Percentiles rank a stretch among this genome's conserved stretches.
Evolutionary conservation across 2,888 invertebrate genomes (phyloP).

Genomic region (Aphrophora alni): DNA sequence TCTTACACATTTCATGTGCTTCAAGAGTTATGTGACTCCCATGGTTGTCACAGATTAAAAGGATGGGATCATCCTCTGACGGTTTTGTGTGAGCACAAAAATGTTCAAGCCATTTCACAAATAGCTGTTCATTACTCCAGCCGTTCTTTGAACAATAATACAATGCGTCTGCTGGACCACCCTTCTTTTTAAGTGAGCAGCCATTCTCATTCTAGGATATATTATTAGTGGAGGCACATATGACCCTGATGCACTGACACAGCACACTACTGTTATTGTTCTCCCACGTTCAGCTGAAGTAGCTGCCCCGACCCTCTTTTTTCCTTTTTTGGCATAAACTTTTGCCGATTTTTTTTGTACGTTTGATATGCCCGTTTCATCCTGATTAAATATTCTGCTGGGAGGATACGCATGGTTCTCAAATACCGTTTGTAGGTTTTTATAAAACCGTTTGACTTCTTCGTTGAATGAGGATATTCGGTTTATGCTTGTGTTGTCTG

Average conservation of each 20-base stretch:
- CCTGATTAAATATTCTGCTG: conserved; percentile 43
- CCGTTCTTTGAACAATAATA: conserved; percentile 31
- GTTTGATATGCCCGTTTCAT: conserved; percentile 46
- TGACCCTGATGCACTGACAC: conserved; percentile 55
- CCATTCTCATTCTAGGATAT: conserved; percentile 57
- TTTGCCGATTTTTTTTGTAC: not conserved
- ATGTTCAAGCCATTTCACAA: conserved; percentile 10
- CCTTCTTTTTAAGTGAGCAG: conserved; percentile 50
- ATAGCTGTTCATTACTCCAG: conserved; percentile 23
- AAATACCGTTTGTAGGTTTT: conserved; percentile 25
- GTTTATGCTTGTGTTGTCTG: conserved; percentile 28
- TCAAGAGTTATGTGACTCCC: conserved; percentile 50
- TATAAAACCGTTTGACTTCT: conserved; percentile 23
- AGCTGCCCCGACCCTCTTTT: conserved; percentile 9
- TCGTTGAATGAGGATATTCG: conserved; percentile 19
- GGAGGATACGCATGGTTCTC: not conserved
- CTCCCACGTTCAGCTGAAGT: conserved; percentile 25
- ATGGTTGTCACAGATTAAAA: conserved; percentile 23
- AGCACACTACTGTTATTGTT: conserved; percentile 55
- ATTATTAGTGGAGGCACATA: conserved; percentile 60
- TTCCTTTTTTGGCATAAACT: not conserved
- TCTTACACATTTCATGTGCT: conserved; percentile 45
- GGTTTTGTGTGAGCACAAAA: conserved; percentile 7
- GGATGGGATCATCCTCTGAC: not conserved
- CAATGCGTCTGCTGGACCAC: conserved; percentile 16